Conservation (phyloP, 1,140 invertebrate genomes). For the Diachasmimorpha longicaudata region DNA sequence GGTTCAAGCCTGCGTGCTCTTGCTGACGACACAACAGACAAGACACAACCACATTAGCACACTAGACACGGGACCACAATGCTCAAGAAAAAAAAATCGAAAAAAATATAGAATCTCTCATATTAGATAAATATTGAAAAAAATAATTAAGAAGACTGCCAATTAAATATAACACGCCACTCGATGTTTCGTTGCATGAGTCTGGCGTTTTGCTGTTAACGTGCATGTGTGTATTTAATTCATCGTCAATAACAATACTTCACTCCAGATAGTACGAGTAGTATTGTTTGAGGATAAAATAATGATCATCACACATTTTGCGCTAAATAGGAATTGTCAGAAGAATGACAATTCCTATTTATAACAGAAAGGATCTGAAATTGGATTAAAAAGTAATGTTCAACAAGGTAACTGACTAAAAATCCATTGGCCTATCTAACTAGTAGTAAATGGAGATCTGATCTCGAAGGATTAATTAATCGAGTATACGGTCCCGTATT, state of each 20-base stretch:
- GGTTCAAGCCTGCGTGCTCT: constrained; percentile 84
- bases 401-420: constrained; percentile 8
- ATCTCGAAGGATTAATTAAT: neutral
- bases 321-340: constrained; percentile 53
- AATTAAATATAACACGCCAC: constrained; percentile 39
- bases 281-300: constrained; percentile 8
- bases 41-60: constrained; percentile 71
- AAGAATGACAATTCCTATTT: constrained; percentile 56
- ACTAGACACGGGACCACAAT: constrained; percentile 59
- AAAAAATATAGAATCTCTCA: neutral
- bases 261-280: too few relatives aligned
- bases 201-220: constrained; percentile 30
- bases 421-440: constrained; percentile 23
- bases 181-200: constrained; percentile 34
- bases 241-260: constrained; percentile 23
- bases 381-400: constrained; percentile 15
- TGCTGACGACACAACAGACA: constrained; percentile 76
- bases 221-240: constrained; percentile 19
- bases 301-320: constrained; percentile 21
- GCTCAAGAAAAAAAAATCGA: constrained; percentile 35
- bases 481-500: neutral
- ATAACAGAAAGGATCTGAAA: constrained; percentile 23
- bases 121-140: neutral
- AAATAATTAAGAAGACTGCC: neutral
- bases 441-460: neutral